Evolutionary conservation across 2,797 vertebrate genomes (phyloP), one percentile per base, ranked within the genome.

Genomic region (Natrix natrix): DNA sequence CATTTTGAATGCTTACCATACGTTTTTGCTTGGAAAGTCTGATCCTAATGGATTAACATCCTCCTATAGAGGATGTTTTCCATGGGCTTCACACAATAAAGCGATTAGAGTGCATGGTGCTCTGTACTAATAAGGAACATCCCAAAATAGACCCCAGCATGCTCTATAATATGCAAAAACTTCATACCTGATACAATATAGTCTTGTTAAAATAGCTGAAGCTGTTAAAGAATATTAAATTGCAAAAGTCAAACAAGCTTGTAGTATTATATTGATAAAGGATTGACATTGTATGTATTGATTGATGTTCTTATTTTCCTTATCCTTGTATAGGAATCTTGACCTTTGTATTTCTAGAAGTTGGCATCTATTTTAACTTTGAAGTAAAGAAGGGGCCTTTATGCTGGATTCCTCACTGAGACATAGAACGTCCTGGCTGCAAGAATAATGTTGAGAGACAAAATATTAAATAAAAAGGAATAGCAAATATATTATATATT

Each of bases 401-500:
- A 61, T 95, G 97, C 97, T 97, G 97, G 96, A 97, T 97, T 97
- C 97, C 95, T 95, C 97, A 88, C 97, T 93, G 90, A 96, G 96
- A 97, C 95, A 95, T 93, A 94, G 95, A 97, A 93, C 89, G 95
- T 97, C 97, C 97, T 97, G 97, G 96, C 97, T 97, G 97, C 94
- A 96, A 97, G 66, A 92, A 96, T 97, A 95, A 96, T 94, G 97
- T 96, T 93, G 32, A 97, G 97, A 98, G 96, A 98, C 97, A 97
- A 96, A 92, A 95, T 61, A 86, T 93, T 87, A 93, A 91, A 96
- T 96, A 95, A 95, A 98, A 97, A 97, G 97, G 96, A 98, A 97
- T 97, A 97, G 96, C 97, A 97, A 97, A 97, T 98, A 97, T 97
- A 97, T 96, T 96, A 98, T 96, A 98, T 97, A 98, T 97, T 97